phyloP scores from a whole-genome alignment of 2,797 vertebrate species.

The Bothrops alternatus region DNA sequence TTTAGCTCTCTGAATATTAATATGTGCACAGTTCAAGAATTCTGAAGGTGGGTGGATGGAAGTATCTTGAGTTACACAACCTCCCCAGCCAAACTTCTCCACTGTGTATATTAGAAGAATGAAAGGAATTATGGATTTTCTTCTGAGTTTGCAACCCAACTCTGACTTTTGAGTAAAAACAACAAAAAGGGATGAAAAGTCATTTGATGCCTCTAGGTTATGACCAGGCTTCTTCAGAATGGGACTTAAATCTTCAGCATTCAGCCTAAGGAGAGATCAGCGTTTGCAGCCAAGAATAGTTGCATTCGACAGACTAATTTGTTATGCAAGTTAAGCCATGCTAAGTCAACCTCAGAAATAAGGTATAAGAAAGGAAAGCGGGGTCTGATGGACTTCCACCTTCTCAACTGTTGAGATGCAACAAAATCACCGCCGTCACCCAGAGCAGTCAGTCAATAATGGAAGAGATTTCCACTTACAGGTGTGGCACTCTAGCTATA shows the following conservation, averaged over 20 bases:
- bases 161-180: slow-evolving; percentile 44
- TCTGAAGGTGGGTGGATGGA: slow-evolving; percentile 59
- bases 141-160: slow-evolving; percentile 35
- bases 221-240: not conserved
- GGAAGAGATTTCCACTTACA: not conserved
- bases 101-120: slow-evolving; percentile 50
- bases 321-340: not conserved
- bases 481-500: not conserved
- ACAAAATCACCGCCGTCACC: not conserved
- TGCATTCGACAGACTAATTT: not conserved
- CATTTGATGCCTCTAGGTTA: not conserved
- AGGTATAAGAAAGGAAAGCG: not conserved
- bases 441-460: not conserved
- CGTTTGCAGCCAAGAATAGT: not conserved
- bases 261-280: not conserved
- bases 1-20: slow-evolving; percentile 56
- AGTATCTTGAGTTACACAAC: slow-evolving; percentile 63
- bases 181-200: not conserved
- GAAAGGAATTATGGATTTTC: slow-evolving; percentile 33
- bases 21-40: slow-evolving; percentile 65
- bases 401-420: not conserved
- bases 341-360: not conserved
- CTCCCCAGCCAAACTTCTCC: slow-evolving; percentile 51
- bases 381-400: not conserved
- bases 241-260: not conserved